Evolutionary conservation across 2,797 vertebrate species (phyloP).

Genomic region (Myotis pilosus): DNA sequence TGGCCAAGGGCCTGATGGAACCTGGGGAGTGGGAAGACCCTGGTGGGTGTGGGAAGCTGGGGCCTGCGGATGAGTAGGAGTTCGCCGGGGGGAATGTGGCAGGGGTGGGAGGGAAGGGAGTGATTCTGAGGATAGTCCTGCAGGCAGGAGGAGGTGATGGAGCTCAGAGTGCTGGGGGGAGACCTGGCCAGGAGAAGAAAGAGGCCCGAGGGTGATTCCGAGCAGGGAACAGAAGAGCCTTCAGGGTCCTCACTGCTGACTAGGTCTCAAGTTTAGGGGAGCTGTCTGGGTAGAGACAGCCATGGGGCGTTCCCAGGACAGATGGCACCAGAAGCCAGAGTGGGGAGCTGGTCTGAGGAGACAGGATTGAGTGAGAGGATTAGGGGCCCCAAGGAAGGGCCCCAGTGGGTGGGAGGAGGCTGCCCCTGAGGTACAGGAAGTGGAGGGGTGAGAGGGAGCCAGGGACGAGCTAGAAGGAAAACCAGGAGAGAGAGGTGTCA

Average conservation of each 20-base stretch:
- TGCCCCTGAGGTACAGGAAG: background rate
- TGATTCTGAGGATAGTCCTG: background rate
- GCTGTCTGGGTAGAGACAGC: no score
- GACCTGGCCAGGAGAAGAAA: background rate
- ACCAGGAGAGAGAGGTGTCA: background rate
- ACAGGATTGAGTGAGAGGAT: no score
- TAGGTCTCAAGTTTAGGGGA: background rate
- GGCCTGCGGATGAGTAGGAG: background rate
- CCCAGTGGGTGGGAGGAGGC: background rate
- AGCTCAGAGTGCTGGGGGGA: background rate
- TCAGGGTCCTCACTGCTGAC: no score
- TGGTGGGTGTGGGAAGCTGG: accelerated
- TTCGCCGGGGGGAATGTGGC: background rate
- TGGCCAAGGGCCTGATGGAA: background rate
- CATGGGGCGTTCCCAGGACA: accelerated
- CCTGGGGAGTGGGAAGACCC: background rate
- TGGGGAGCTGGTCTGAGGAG: accelerated
- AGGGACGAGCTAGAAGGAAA: background rate
- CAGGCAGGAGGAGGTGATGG: background rate
- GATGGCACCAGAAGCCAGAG: background rate
- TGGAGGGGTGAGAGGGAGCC: background rate
- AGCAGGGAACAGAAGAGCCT: background rate
- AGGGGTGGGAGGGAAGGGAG: background rate
- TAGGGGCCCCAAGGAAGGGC: background rate
- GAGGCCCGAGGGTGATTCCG: background rate